phyloP scores from a whole-genome alignment of 2,797 vertebrate genomes.

The Halcyon chelicuti region DNA sequence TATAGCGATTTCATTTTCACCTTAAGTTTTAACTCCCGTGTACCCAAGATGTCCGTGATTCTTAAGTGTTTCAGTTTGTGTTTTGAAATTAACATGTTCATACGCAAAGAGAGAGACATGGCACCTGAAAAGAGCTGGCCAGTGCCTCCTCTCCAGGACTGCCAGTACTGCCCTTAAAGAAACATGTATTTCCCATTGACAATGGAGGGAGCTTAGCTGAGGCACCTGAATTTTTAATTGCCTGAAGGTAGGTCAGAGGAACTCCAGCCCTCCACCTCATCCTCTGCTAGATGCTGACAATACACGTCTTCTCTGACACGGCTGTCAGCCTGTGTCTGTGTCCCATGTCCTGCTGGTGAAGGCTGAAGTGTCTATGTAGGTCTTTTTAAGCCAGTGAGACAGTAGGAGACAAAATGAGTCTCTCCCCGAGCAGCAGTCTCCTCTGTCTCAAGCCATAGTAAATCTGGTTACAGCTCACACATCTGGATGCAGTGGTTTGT shows the following conservation, averaged over 20 bases:
- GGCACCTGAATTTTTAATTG: not conserved
- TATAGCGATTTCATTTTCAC: not conserved
- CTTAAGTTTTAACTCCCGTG: not conserved
- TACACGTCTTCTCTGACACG: accelerated
- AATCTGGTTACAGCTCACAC: not conserved
- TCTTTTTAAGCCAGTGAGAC: not conserved
- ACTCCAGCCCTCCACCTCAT: not conserved
- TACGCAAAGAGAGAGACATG: not conserved
- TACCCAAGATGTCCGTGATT: not conserved
- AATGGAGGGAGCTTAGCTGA: not conserved
- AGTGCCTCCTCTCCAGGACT: not conserved
- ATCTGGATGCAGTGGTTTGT: not conserved
- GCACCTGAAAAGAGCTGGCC: not conserved
- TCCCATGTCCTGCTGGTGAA: not conserved
- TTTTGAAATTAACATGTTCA: not conserved
- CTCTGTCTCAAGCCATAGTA: not conserved
- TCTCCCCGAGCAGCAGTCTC: not conserved
- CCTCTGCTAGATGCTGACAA: not conserved
- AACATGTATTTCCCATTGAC: not conserved
- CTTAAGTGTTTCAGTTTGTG: not conserved
- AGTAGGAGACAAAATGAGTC: not conserved
- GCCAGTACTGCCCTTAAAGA: not conserved
- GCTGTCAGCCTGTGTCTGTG: not conserved
- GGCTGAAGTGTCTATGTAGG: not conserved
- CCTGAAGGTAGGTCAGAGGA: not conserved